Conservation (phyloP, 2,888 invertebrate species). For the Diaphora mendica region DNA sequence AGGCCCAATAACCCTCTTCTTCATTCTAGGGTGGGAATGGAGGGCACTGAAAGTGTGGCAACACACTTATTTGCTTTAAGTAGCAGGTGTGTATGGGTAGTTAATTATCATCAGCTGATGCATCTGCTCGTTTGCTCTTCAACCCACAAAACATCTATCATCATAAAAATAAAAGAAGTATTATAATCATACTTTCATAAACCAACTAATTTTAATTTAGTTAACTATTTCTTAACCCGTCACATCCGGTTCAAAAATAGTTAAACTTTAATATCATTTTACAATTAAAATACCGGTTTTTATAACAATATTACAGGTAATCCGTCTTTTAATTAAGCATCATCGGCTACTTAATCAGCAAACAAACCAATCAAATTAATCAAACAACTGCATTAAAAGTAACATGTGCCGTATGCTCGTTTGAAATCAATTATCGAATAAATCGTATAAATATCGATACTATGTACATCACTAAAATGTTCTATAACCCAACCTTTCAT, state of each 20-base stretch:
- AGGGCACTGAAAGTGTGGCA: not conserved
- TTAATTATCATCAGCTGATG: not conserved
- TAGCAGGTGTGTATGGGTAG: not conserved
- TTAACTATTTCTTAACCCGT: slow-evolving; percentile 23
- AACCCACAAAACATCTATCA: not conserved
- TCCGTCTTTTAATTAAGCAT: slow-evolving; percentile 9
- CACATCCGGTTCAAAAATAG: slow-evolving; percentile 25
- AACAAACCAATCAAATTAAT: slow-evolving; percentile 24
- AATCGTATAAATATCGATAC: slow-evolving; percentile 16
- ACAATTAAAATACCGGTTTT: slow-evolving; percentile 24
- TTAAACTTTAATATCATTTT: slow-evolving; percentile 12
- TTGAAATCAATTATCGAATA: slow-evolving; percentile 40
- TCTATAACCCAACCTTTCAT: slow-evolving; percentile 35
- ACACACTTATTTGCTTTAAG: not conserved
- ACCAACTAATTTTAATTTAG: slow-evolving; percentile 14
- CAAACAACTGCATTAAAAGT: slow-evolving; percentile 38
- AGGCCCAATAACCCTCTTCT: no score
- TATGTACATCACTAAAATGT: slow-evolving; percentile 27
- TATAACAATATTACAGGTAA: slow-evolving; percentile 22
- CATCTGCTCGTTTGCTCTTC: not conserved
- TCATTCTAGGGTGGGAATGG: no score
- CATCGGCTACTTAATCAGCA: slow-evolving; percentile 19
- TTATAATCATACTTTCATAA: slow-evolving; percentile 13
- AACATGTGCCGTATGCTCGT: slow-evolving; percentile 45
- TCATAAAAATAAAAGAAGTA: slow-evolving; percentile 1